These are phyloP conservation scores for Mamestra configurata DNA, from an alignment of 1,140 invertebrate genomes.

Conservation along the genomic window DNA sequence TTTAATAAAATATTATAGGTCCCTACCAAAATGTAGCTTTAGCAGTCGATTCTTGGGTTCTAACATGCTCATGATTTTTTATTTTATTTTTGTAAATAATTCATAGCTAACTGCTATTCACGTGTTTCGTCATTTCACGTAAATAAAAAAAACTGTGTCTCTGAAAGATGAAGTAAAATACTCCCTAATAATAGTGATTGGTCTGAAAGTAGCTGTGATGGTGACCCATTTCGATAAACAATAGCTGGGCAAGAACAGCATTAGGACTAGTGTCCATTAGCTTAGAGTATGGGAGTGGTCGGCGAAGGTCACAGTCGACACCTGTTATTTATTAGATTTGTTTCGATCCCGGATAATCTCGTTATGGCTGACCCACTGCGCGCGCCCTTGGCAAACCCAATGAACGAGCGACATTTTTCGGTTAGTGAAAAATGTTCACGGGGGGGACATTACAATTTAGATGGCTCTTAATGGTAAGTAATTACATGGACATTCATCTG, in stretches of 20 bases:
- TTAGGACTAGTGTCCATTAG: slow-evolving; percentile 61
- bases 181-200: slow-evolving; percentile 16
- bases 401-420: slow-evolving; percentile 19
- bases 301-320: slow-evolving; percentile 68
- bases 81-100: no score
- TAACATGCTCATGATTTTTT: no score
- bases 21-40: not conserved
- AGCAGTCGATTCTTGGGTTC: not conserved
- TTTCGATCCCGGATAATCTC: slow-evolving; percentile 75
- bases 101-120: no score
- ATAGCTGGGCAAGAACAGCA: slow-evolving; percentile 53
- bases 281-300: slow-evolving; percentile 46
- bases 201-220: slow-evolving; percentile 36
- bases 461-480: slow-evolving; percentile 38
- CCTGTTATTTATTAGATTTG: slow-evolving; percentile 79
- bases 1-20: slow-evolving; percentile 6
- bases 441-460: slow-evolving; percentile 31
- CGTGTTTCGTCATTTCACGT: not conserved
- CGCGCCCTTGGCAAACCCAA: slow-evolving; percentile 35
- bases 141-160: slow-evolving; percentile 3
- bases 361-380: slow-evolving; percentile 61
- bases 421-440: slow-evolving; percentile 39
- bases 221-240: slow-evolving; percentile 56
- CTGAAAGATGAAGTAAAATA: slow-evolving; percentile 12
- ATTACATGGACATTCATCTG: slow-evolving; percentile 41